These are phyloP conservation scores for Oeneis ivallda DNA, from an alignment of 2,888 invertebrate species.

Conservation along the genomic window DNA sequence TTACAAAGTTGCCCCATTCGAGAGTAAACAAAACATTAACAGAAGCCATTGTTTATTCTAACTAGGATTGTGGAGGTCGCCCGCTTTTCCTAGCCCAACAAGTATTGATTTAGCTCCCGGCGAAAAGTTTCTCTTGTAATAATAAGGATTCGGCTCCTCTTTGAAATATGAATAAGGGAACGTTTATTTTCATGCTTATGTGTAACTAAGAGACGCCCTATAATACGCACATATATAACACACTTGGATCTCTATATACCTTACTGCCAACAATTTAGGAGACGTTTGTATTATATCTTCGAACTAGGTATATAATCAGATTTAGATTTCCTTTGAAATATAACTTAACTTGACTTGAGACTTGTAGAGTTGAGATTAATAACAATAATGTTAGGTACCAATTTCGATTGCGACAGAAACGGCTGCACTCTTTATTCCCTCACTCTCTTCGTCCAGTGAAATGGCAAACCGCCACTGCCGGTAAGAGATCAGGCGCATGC, in stretches of 20 bases:
- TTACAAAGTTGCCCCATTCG: not conserved
- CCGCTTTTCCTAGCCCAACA: constrained; percentile 54
- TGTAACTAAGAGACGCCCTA: constrained; percentile 1
- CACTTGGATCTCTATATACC: not conserved
- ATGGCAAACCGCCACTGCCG: too few relatives aligned
- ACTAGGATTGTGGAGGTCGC: constrained; percentile 46
- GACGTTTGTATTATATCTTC: not conserved
- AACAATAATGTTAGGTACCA: too few relatives aligned
- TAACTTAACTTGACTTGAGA: too few relatives aligned
- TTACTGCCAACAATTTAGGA: not conserved
- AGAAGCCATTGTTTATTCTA: constrained; percentile 48
- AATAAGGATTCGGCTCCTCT: constrained; percentile 46
- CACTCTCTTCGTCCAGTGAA: too few relatives aligned
- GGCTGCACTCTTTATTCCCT: too few relatives aligned
- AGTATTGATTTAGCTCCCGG: constrained; percentile 66
- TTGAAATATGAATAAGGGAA: constrained; percentile 41
- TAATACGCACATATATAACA: not conserved
- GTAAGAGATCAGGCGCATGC: too few relatives aligned
- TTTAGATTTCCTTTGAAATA: not conserved
- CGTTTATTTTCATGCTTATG: constrained; percentile 27
- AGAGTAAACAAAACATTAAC: constrained; percentile 22
- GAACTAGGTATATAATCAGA: not conserved
- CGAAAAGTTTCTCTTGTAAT: constrained; percentile 57
- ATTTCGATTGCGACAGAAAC: too few relatives aligned
- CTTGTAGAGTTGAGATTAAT: too few relatives aligned